A percentile compares a stretch with the other conserved stretches of the same genome.
phyloP scores from a whole-genome alignment of 2,113 vertebrate genomes.

The Gopherus evgoodei region DNA sequence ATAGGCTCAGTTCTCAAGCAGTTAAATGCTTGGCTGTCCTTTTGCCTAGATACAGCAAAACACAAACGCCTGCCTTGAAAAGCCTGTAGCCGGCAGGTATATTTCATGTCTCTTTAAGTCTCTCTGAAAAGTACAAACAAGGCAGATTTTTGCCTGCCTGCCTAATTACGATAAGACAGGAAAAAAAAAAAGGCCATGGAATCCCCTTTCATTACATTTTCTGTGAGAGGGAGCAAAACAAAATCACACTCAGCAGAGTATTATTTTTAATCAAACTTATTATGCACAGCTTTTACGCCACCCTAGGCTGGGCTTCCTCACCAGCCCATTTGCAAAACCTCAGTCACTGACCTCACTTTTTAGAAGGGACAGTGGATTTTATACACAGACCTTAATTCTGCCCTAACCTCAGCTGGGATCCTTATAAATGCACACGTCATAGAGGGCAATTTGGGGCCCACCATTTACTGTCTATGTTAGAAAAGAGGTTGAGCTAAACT shows the following conservation, averaged over 20 bases:
- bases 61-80: conserved; percentile 9
- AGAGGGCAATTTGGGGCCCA: neutral
- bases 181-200: neutral
- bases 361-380: neutral
- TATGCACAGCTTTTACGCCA: neutral
- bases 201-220: conserved; percentile 19
- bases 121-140: neutral
- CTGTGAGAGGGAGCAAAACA: neutral
- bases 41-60: neutral
- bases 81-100: neutral
- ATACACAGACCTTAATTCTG: neutral
- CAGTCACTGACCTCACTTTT: neutral
- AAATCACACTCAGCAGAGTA: neutral
- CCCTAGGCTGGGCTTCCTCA: neutral
- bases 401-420: too few species aligned
- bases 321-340: neutral
- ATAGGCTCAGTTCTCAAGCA: neutral
- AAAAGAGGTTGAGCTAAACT: neutral
- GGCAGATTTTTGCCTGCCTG: neutral
- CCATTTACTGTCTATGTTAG: neutral
- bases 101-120: neutral
- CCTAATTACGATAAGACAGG: neutral
- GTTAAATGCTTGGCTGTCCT: neutral
- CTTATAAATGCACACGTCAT: too few species aligned
- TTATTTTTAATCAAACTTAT: neutral